Percentiles rank a stretch among this genome's conserved stretches.
Conservation (phyloP, 2,888 invertebrate species). For the Cryptosula pallasiana region DNA sequence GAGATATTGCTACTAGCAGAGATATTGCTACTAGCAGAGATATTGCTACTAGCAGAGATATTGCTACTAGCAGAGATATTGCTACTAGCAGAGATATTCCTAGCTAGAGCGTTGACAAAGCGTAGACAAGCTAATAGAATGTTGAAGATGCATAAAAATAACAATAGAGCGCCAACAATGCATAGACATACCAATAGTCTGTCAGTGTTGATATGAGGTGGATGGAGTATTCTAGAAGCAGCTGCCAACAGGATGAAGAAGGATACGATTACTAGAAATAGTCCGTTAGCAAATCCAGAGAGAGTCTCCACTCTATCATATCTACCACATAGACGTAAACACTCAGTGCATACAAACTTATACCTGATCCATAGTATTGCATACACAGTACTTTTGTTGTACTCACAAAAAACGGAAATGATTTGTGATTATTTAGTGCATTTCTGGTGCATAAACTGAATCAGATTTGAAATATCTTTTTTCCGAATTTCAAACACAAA, state of each 20-base stretch:
- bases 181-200: slow-evolving; percentile 54
- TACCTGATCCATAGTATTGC: too few species aligned
- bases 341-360: too few species aligned
- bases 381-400: too few species aligned
- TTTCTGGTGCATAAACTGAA: too few species aligned
- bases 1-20: background rate
- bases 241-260: slow-evolving; percentile 59
- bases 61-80: background rate
- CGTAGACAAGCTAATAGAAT: too few species aligned
- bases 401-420: too few species aligned
- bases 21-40: background rate
- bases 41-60: background rate
- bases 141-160: too few species aligned
- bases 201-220: slow-evolving; percentile 58
- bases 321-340: slow-evolving; percentile 44
- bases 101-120: too few species aligned
- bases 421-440: too few species aligned
- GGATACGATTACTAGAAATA: slow-evolving; percentile 59
- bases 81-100: background rate
- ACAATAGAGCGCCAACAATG: too few species aligned
- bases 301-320: slow-evolving; percentile 58
- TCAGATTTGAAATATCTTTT: too few species aligned
- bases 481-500: too few species aligned
- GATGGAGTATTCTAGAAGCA: slow-evolving; percentile 56
- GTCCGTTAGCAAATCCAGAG: slow-evolving; percentile 60